A percentile compares a stretch with the other conserved stretches of the same genome.
These are phyloP conservation scores for Spilosoma lubricipeda DNA, from an alignment of 2,888 invertebrate species.

Conservation along the genomic window DNA sequence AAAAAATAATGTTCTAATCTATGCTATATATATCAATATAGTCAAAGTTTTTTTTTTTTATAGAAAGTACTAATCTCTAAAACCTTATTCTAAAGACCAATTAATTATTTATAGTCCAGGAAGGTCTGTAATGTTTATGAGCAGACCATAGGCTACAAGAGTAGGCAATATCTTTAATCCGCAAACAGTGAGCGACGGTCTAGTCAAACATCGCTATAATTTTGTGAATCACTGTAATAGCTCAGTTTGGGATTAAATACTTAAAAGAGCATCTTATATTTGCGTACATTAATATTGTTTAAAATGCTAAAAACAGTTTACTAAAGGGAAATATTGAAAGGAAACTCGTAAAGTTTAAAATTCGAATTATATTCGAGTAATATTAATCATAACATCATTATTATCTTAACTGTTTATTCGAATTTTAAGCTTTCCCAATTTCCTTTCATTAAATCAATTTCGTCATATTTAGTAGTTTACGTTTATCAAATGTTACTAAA, in stretches of 20 bases:
- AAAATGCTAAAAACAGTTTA: not conserved
- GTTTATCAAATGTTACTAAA: not conserved
- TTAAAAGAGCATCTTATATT: not conserved
- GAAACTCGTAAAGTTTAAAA: no score
- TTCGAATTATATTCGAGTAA: no score
- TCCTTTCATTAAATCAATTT: not conserved
- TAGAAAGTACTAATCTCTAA: not conserved
- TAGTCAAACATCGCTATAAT: not conserved
- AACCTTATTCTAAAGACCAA: not conserved
- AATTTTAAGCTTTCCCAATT: not conserved
- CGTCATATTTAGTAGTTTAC: not conserved
- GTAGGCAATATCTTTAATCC: not conserved
- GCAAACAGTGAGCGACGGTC: not conserved
- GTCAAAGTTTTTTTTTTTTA: no score
- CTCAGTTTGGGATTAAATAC: not conserved
- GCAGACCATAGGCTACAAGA: not conserved
- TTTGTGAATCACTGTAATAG: not conserved
- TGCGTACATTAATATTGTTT: not conserved
- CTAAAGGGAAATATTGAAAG: no score
- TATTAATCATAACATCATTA: no score
- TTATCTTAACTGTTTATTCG: not conserved
- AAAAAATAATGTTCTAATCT: no score
- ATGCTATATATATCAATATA: no score
- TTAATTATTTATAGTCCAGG: not conserved
- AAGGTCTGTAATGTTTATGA: not conserved